Evolutionary conservation across 1,140 invertebrate species (phyloP).

Genomic region (Drosophila navojoa): DNA sequence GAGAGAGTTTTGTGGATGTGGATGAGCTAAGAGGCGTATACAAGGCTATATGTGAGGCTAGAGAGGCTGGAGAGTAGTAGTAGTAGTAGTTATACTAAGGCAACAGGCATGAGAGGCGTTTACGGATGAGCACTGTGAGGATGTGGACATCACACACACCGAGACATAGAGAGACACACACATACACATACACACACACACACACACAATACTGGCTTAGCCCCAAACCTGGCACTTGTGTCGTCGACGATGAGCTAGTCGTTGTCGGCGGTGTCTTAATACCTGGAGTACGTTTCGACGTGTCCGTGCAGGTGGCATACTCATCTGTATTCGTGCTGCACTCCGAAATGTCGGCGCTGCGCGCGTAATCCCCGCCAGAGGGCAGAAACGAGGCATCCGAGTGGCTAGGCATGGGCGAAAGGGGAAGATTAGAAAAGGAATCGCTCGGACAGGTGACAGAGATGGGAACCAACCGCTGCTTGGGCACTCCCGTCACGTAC

Average conservation of each 20-base stretch:
- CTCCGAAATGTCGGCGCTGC: conserved; percentile 91
- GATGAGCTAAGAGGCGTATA: conserved; percentile 36
- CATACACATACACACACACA: conserved; percentile 30
- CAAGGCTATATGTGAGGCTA: neutral
- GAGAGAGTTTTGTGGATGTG: conserved; percentile 25
- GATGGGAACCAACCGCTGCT: conserved; percentile 51
- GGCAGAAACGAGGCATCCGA: conserved; percentile 68
- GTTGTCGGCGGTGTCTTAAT: conserved; percentile 83
- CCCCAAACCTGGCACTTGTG: conserved; percentile 84
- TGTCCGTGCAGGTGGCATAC: conserved; percentile 91
- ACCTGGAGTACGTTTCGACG: conserved; percentile 88
- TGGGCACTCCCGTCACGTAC: conserved; percentile 48
- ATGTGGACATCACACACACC: conserved; percentile 16
- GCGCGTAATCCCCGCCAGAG: conserved; percentile 66
- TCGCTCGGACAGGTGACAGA: too few relatives aligned
- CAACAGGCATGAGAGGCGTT: conserved; percentile 19
- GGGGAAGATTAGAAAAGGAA: neutral
- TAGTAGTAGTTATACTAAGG: conserved; percentile 1
- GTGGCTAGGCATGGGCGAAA: conserved; percentile 35
- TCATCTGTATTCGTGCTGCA: conserved; percentile 94
- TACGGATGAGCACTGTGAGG: conserved; percentile 17
- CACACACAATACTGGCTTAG: conserved; percentile 36
- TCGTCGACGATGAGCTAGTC: conserved; percentile 83
- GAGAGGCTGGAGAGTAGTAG: neutral
- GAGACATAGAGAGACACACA: conserved; percentile 8